Conservation (phyloP, 2,113 vertebrate species). For the Progne subis region DNA sequence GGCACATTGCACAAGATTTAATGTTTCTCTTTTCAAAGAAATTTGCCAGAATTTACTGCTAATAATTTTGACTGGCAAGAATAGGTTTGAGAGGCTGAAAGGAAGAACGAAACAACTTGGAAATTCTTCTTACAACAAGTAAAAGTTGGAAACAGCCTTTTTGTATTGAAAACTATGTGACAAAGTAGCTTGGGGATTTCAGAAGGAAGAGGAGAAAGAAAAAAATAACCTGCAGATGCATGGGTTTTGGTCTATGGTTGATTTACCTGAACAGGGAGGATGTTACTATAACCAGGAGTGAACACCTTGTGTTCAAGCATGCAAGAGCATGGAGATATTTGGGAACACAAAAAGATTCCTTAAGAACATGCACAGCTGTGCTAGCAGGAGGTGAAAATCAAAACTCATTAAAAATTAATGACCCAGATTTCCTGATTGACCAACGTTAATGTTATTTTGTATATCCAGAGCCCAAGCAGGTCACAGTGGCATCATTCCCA, state of each 20-base stretch:
- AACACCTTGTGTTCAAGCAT: neutral
- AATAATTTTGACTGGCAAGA: neutral
- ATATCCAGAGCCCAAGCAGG: neutral
- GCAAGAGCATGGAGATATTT: neutral
- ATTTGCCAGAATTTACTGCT: neutral
- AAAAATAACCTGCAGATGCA: neutral
- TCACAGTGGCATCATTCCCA: neutral
- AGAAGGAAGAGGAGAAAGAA: neutral
- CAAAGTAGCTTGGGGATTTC: neutral
- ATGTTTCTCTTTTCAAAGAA: neutral
- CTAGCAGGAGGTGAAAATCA: neutral
- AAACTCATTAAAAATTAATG: neutral
- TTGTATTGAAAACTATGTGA: rapidly evolving
- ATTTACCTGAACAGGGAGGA: neutral
- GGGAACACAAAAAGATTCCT: neutral
- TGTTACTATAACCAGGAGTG: neutral
- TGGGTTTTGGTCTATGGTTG: neutral
- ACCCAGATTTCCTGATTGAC: neutral
- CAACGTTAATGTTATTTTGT: neutral
- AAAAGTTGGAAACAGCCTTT: neutral
- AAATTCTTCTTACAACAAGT: neutral
- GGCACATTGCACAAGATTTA: neutral
- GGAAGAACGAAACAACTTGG: neutral
- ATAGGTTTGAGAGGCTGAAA: neutral
- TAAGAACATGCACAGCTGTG: neutral